Conservation (phyloP, 1,140 invertebrate species). For the Bombus affinis region DNA sequence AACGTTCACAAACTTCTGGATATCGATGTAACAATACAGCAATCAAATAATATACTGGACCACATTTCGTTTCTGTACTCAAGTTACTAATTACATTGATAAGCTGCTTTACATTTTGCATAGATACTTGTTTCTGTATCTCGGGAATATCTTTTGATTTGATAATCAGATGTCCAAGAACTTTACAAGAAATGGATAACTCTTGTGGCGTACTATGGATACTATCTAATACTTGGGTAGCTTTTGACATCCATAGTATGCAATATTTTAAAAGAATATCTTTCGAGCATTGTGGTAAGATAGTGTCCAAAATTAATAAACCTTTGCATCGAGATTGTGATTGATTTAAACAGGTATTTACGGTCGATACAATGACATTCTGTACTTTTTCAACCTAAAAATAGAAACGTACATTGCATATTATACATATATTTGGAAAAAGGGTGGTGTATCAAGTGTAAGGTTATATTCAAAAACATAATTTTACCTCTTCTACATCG, state of each 20-base stretch:
- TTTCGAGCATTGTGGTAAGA: slow-evolving; percentile 63
- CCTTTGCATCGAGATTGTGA: slow-evolving; percentile 53
- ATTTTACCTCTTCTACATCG: slow-evolving; percentile 60
- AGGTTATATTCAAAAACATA: slow-evolving; percentile 21
- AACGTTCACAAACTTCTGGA: slow-evolving; percentile 72
- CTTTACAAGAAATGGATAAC: slow-evolving; percentile 68
- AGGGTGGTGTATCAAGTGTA: neutral
- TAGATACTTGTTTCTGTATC: slow-evolving; percentile 74
- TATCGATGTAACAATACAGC: slow-evolving; percentile 73
- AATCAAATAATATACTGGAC: slow-evolving; percentile 70
- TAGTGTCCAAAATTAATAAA: slow-evolving; percentile 59
- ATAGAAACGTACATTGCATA: slow-evolving; percentile 4
- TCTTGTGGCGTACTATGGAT: slow-evolving; percentile 56
- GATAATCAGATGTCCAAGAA: slow-evolving; percentile 63
- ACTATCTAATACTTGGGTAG: slow-evolving; percentile 70
- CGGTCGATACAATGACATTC: slow-evolving; percentile 52
- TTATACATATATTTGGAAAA: neutral
- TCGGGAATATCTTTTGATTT: slow-evolving; percentile 70
- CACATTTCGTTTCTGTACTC: slow-evolving; percentile 44
- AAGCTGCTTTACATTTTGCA: slow-evolving; percentile 75
- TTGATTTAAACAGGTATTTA: slow-evolving; percentile 69
- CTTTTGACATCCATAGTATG: slow-evolving; percentile 74
- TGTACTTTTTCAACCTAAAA: slow-evolving; percentile 62
- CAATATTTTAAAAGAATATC: slow-evolving; percentile 70
- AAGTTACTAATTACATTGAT: slow-evolving; percentile 65